Percentiles rank a stretch among this genome's conserved stretches.
These are phyloP conservation scores for Tupiocoris notatus DNA, from an alignment of 2,888 invertebrate species.

Conservation along the genomic window DNA sequence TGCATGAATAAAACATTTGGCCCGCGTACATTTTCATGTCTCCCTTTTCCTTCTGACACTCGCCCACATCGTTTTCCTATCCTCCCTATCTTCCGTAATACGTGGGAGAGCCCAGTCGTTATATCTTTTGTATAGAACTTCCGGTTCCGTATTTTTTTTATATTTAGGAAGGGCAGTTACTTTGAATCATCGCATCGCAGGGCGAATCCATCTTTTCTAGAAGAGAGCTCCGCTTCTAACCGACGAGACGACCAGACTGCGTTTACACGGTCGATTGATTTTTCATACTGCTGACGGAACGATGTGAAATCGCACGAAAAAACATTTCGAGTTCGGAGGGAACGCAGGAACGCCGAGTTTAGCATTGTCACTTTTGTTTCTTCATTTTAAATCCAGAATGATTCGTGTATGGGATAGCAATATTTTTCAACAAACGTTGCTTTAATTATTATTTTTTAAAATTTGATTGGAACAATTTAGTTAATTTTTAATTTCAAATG, in stretches of 20 bases:
- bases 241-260: neutral
- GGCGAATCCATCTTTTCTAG: neutral
- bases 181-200: neutral
- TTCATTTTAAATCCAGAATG: too few species aligned
- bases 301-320: neutral
- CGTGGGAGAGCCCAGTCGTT: neutral
- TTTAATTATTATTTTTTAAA: too few species aligned
- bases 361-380: neutral
- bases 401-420: too few species aligned
- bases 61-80: neutral
- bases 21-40: conserved; percentile 5
- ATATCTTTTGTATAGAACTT: neutral
- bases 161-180: neutral
- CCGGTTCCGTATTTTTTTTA: neutral
- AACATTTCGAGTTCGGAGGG: neutral
- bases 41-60: neutral
- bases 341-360: neutral
- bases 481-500: too few species aligned
- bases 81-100: neutral
- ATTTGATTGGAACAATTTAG: too few species aligned
- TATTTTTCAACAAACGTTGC: too few species aligned
- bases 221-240: neutral
- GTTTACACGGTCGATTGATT: neutral
- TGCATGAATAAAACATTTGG: conserved; percentile 33
- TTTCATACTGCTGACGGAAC: neutral